A percentile compares a stretch with the other conserved stretches of the same genome.
phyloP scores from a whole-genome alignment of 2,888 invertebrate species.

The Aphidoletes aphidimyza region DNA sequence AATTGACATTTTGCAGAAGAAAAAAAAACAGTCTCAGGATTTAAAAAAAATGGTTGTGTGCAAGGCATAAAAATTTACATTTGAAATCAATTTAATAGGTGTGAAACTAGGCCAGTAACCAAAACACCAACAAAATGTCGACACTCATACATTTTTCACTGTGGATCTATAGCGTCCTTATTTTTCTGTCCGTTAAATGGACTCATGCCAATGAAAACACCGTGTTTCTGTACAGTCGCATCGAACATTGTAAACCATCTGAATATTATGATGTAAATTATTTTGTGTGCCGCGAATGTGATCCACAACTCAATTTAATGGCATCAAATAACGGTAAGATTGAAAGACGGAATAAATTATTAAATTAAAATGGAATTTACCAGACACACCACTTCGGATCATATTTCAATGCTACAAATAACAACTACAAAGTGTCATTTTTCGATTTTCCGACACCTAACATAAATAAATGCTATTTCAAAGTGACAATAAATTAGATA shows the following conservation, averaged over 20 bases:
- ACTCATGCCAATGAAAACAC: constrained; percentile 34
- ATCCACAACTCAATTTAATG: constrained; percentile 63
- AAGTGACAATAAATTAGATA: not conserved
- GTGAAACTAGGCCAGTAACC: too few species aligned
- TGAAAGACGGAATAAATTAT: too few species aligned
- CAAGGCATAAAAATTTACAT: too few species aligned
- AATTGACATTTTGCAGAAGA: too few species aligned
- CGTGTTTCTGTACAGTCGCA: constrained; percentile 53
- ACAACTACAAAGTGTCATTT: too few species aligned
- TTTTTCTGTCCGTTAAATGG: not conserved
- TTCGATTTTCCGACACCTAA: too few species aligned
- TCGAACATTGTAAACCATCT: constrained; percentile 64
- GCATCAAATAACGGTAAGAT: constrained; percentile 66
- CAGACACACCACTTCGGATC: not conserved
- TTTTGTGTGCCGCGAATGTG: constrained; percentile 68
- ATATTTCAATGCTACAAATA: not conserved
- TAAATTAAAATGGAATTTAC: not conserved
- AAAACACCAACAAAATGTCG: too few species aligned
- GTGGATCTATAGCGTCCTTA: not conserved
- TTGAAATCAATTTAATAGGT: too few species aligned
- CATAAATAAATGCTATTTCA: not conserved
- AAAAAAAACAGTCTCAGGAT: too few species aligned
- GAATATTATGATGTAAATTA: constrained; percentile 68
- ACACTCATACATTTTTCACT: not conserved
- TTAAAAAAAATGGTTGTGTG: too few species aligned